These are phyloP conservation scores for Coregonus clupeaformis DNA, from an alignment of 2,113 vertebrate genomes.

Conservation along the genomic window DNA sequence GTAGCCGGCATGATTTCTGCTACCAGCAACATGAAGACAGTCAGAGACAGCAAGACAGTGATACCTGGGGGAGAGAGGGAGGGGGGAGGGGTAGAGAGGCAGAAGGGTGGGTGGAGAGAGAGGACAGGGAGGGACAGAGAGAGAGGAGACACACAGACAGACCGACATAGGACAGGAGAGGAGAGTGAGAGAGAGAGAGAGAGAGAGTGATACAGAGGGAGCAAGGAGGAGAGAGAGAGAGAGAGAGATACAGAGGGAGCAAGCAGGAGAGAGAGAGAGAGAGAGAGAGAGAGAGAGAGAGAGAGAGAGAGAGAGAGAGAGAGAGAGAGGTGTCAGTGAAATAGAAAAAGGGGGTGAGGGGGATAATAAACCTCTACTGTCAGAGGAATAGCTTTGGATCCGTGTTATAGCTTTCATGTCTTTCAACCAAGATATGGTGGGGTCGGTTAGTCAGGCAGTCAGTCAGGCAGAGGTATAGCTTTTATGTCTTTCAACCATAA, in stretches of 20 bases:
- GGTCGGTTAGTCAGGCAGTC: background rate
- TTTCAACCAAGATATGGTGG: background rate
- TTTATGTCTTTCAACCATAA: too few relatives aligned
- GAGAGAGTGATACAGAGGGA: background rate
- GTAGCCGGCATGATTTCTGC: slow-evolving; percentile 93
- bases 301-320: too few relatives aligned
- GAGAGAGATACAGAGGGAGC: too few relatives aligned
- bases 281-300: too few relatives aligned
- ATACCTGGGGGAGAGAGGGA: too few relatives aligned
- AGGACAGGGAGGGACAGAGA: background rate
- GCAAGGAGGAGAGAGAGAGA: too few relatives aligned
- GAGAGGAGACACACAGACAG: too few relatives aligned
- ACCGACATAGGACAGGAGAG: too few relatives aligned
- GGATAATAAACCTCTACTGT: background rate
- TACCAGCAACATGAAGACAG: slow-evolving; percentile 90
- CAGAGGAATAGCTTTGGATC: background rate
- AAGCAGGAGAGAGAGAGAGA: too few relatives aligned
- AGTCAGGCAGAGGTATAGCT: background rate
- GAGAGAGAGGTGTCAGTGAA: background rate
- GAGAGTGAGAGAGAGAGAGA: background rate
- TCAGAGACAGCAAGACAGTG: slow-evolving; percentile 89
- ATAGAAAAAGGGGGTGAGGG: too few relatives aligned
- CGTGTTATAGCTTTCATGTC: background rate
- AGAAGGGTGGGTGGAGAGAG: background rate
- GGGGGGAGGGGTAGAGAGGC: slow-evolving; percentile 10